phyloP scores from a whole-genome alignment of 1,140 invertebrate genomes.

The Drosophila azteca region DNA sequence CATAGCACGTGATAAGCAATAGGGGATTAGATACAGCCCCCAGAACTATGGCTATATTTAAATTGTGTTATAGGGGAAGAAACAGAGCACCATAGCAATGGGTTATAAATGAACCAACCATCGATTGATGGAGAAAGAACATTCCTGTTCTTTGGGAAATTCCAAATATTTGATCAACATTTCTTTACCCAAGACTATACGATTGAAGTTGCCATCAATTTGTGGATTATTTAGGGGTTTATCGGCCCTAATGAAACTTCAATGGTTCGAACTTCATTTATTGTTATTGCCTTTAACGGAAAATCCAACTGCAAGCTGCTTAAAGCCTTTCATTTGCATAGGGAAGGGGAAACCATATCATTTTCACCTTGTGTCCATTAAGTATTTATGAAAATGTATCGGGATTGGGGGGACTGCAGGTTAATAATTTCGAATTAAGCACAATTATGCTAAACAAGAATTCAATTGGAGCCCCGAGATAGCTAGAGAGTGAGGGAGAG shows the following conservation, averaged over 20 bases:
- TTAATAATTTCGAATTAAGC: constrained; percentile 66
- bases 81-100: constrained; percentile 15
- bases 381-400: constrained; percentile 61
- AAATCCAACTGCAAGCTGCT: constrained; percentile 42
- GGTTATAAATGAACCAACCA: constrained; percentile 1
- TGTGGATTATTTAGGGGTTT: constrained; percentile 4
- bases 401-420: constrained; percentile 22
- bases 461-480: constrained; percentile 19
- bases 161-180: background rate
- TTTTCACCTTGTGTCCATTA: constrained; percentile 71
- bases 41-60: constrained; percentile 35
- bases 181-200: background rate
- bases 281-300: constrained; percentile 36
- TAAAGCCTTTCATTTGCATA: constrained; percentile 39
- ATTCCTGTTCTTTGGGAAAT: background rate
- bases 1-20: constrained; percentile 34
- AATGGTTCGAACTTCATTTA: constrained; percentile 6
- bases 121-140: background rate
- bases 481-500: no score
- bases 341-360: background rate
- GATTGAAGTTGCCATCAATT: background rate
- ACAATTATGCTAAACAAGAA: constrained; percentile 66
- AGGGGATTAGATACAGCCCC: constrained; percentile 38
- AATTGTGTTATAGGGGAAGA: constrained; percentile 15
- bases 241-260: background rate